Percentiles rank a stretch among this genome's conserved stretches.
Evolutionary conservation across 2,113 vertebrate genomes (phyloP).

Genomic region (Ascaphus truei): DNA sequence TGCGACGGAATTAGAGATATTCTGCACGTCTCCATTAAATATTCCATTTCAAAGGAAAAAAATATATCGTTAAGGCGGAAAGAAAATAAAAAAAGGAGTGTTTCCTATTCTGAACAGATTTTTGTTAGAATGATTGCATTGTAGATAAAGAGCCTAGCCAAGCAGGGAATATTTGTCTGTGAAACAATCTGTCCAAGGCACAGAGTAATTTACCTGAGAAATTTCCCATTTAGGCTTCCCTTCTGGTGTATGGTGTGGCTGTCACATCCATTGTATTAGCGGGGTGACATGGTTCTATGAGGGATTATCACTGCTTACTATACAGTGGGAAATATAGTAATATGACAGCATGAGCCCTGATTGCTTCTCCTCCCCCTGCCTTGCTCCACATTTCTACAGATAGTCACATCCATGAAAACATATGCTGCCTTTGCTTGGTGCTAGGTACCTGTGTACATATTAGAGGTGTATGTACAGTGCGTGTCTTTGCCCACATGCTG

Average conservation of each 20-base stretch:
- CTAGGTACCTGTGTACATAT: not conserved
- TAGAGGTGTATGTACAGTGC: not conserved
- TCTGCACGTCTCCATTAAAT: too few species aligned
- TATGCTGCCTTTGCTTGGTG: not conserved
- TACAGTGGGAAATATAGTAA: not conserved
- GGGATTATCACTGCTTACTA: not conserved
- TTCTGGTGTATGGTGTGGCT: not conserved
- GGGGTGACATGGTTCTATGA: not conserved
- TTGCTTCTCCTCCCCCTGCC: not conserved
- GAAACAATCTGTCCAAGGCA: slow-evolving; percentile 19
- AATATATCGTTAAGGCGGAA: not conserved
- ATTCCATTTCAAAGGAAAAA: not conserved
- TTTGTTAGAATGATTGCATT: slow-evolving; percentile 3
- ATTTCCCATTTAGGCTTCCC: slow-evolving; percentile 13
- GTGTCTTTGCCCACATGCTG: not conserved
- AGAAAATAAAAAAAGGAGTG: slow-evolving; percentile 20
- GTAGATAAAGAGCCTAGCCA: not conserved
- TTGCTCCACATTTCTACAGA: not conserved
- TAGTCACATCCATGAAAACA: not conserved
- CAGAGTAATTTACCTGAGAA: slow-evolving; percentile 20
- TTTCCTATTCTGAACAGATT: slow-evolving; percentile 28
- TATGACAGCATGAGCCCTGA: not conserved
- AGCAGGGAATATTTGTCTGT: slow-evolving; percentile 26
- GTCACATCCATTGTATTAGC: slow-evolving; percentile 1
- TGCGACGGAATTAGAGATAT: too few species aligned